These are phyloP conservation scores for Betta splendens DNA, from an alignment of 2,797 vertebrate species.

Conservation along the genomic window DNA sequence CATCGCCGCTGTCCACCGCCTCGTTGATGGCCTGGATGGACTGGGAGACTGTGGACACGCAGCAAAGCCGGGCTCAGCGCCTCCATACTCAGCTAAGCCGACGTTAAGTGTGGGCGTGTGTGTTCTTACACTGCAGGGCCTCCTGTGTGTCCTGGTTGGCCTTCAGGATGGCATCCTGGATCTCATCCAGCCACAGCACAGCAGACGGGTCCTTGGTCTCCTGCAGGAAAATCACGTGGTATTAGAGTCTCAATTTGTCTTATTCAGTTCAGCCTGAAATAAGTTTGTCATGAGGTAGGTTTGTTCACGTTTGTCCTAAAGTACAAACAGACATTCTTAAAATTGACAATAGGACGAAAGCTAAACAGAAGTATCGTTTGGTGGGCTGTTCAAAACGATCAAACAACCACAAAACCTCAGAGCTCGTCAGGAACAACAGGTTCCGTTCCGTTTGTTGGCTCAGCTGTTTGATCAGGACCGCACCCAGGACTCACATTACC, in stretches of 20 bases:
- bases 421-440: neutral
- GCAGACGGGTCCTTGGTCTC: slow-evolving; percentile 95
- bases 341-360: no score
- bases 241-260: no score
- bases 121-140: slow-evolving; percentile 87
- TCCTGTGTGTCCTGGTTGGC: slow-evolving; percentile 94
- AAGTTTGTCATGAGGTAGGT: no score
- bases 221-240: no score
- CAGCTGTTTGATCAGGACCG: neutral
- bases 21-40: slow-evolving; percentile 91
- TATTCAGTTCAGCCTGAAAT: no score
- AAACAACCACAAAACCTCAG: neutral
- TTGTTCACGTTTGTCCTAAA: no score
- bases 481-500: slow-evolving; percentile 2
- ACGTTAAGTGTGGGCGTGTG: neutral
- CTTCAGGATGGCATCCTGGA: slow-evolving; percentile 89
- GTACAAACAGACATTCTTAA: no score
- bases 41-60: slow-evolving; percentile 83
- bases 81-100: neutral
- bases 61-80: neutral
- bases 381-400: no score
- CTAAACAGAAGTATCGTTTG: no score
- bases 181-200: slow-evolving; percentile 98
- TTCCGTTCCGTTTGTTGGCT: neutral
- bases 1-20: slow-evolving; percentile 86